Evolutionary conservation across 2,113 vertebrate genomes (phyloP).

Genomic region (Toxotes chatareus): DNA sequence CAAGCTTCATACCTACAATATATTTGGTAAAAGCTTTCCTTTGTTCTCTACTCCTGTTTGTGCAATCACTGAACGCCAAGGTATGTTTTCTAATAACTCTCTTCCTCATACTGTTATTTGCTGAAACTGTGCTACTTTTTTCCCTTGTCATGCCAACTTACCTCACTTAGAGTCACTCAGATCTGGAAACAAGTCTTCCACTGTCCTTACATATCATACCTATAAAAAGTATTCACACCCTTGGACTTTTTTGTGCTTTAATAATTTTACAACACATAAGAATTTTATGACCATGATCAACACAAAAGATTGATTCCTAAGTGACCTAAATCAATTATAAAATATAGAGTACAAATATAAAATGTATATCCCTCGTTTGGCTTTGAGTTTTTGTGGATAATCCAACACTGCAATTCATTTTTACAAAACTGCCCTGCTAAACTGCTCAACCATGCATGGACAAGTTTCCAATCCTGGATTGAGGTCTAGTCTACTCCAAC

Average conservation of each 20-base stretch:
- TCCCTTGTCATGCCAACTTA: not conserved
- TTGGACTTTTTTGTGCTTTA: slow-evolving; percentile 10
- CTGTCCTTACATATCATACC: not conserved
- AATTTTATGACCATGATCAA: not conserved
- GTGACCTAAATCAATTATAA: not conserved
- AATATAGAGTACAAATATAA: not conserved
- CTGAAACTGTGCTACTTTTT: not conserved
- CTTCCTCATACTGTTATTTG: not conserved
- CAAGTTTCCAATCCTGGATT: not conserved
- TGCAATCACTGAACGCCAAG: not conserved
- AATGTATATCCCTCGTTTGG: not conserved
- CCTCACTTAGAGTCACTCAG: not conserved
- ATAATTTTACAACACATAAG: not conserved
- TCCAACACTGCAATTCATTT: too few species aligned
- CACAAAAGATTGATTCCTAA: not conserved
- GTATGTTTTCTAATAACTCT: not conserved
- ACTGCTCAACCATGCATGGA: not conserved
- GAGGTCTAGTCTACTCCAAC: not conserved
- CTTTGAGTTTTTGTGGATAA: not conserved
- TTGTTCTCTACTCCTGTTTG: not conserved
- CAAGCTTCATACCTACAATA: not conserved
- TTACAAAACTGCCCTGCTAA: too few species aligned
- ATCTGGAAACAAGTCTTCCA: slow-evolving; percentile 8
- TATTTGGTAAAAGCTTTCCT: not conserved
- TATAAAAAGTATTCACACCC: slow-evolving; percentile 16